Evolutionary conservation across 2,888 invertebrate species (phyloP).

Genomic region (Trichogramma dendrolimi): DNA sequence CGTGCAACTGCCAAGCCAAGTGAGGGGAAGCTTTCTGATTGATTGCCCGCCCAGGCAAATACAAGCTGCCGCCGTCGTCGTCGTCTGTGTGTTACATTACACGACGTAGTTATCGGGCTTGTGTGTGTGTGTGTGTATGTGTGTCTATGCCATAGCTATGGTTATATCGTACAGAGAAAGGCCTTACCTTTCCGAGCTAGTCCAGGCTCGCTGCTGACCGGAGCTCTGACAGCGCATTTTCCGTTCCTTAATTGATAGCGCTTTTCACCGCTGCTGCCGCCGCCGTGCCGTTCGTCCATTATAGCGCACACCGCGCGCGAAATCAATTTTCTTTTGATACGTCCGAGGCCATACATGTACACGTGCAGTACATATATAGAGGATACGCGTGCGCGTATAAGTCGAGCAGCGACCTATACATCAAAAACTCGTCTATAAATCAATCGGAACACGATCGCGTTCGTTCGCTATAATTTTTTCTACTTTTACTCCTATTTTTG

Average conservation of each 20-base stretch:
- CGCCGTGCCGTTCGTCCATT: too few relatives aligned
- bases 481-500: too few relatives aligned
- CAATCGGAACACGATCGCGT: too few relatives aligned
- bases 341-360: too few relatives aligned
- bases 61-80: too few relatives aligned
- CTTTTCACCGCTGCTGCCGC: neutral
- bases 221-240: neutral
- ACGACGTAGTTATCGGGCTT: neutral
- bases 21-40: conserved; percentile 21
- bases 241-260: conserved; percentile 2
- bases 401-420: too few relatives aligned
- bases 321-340: neutral
- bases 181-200: neutral
- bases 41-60: conserved; percentile 31
- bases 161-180: neutral
- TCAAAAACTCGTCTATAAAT: too few relatives aligned
- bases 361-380: too few relatives aligned
- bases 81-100: too few relatives aligned
- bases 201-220: neutral
- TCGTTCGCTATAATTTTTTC: too few relatives aligned
- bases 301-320: too few relatives aligned
- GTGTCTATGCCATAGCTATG: neutral
- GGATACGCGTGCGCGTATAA: too few relatives aligned
- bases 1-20: conserved; percentile 25
- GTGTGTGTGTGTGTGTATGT: neutral